phyloP scores from a whole-genome alignment of 2,113 vertebrate species.

The Bubo bubo region DNA sequence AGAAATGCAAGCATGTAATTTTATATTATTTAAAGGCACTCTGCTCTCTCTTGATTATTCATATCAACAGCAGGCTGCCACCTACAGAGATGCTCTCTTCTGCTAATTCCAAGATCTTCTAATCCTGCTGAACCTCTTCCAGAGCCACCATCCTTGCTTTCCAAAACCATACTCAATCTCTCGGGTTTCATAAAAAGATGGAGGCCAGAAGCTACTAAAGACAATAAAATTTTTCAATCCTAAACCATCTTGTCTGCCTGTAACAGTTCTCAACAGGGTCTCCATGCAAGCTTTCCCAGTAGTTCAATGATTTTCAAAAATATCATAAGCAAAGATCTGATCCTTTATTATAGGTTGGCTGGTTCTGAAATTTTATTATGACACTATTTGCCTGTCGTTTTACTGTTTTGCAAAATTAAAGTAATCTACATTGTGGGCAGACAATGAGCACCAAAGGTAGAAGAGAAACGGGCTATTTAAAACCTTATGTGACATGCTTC shows the following conservation, averaged over 20 bases:
- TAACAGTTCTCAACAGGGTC: neutral
- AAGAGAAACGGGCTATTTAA: neutral
- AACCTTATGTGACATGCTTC: neutral
- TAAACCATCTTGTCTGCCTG: neutral
- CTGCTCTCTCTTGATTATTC: neutral
- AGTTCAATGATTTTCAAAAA: neutral
- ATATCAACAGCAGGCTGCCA: neutral
- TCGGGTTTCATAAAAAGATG: neutral
- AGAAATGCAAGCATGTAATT: neutral
- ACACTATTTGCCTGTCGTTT: neutral
- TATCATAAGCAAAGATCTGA: neutral
- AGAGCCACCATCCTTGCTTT: neutral
- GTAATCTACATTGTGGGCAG: neutral
- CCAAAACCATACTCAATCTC: neutral
- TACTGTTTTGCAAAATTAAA: neutral
- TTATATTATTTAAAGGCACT: neutral
- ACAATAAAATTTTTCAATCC: neutral
- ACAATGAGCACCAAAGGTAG: neutral
- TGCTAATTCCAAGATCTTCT: neutral
- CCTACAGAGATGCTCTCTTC: neutral
- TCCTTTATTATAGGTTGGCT: neutral
- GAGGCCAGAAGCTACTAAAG: neutral
- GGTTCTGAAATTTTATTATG: neutral
- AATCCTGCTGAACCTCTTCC: neutral
- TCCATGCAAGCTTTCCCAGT: neutral